phyloP scores from a whole-genome alignment of 2,888 invertebrate genomes.

The Nomada flava region DNA sequence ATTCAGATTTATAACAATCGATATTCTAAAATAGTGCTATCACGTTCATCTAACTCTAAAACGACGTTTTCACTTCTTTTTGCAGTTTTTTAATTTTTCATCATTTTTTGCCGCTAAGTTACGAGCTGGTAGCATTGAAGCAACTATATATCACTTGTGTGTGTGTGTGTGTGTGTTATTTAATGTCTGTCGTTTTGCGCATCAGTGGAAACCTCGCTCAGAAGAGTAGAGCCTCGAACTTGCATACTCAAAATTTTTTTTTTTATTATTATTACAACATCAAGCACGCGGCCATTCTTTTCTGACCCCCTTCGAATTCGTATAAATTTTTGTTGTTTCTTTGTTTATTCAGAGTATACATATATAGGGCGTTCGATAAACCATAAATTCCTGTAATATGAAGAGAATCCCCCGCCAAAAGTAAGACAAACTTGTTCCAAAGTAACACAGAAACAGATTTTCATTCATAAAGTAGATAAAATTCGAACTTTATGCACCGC shows the following conservation, averaged over 20 bases:
- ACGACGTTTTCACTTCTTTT: conserved; percentile 48
- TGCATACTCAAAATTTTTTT: conserved; percentile 57
- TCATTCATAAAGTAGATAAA: neutral
- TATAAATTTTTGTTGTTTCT: conserved; percentile 61
- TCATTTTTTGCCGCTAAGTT: conserved; percentile 52
- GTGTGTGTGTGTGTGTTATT: neutral
- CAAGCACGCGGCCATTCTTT: conserved; percentile 54
- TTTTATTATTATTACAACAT: conserved; percentile 56
- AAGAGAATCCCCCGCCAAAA: conserved; percentile 47
- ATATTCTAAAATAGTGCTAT: conserved; percentile 71
- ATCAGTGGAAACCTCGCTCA: conserved; percentile 61
- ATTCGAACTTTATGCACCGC: neutral
- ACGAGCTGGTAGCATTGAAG: conserved; percentile 67
- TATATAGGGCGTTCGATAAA: conserved; percentile 53
- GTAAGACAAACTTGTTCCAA: conserved; percentile 32
- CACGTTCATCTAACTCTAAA: conserved; percentile 67
- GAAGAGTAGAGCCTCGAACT: conserved; percentile 67
- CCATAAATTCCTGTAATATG: conserved; percentile 49
- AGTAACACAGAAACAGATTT: neutral
- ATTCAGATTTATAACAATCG: conserved; percentile 66
- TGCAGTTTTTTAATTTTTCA: conserved; percentile 27
- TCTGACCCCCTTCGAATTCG: conserved; percentile 47
- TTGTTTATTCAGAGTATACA: conserved; percentile 57
- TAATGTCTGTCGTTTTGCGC: conserved; percentile 58
- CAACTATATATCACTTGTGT: conserved; percentile 60